phyloP scores from a whole-genome alignment of 64 coral and sea anemone species.

The Pocillopora damicornis region DNA sequence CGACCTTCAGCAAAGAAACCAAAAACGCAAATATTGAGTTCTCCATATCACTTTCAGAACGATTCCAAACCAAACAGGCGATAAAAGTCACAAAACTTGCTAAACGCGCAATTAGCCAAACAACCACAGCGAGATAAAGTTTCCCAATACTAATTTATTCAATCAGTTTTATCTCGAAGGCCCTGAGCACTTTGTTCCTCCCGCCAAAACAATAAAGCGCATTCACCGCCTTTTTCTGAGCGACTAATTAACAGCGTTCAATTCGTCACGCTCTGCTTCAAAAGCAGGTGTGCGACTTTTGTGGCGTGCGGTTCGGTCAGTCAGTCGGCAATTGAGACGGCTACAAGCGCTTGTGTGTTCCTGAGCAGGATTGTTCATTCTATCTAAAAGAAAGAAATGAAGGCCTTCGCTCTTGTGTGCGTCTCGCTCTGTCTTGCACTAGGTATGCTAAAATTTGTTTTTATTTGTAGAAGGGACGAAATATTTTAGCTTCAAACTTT shows the following conservation, averaged over 20 bases:
- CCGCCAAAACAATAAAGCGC: neutral
- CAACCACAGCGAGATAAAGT: neutral
- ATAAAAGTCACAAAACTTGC: neutral
- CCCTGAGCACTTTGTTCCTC: neutral
- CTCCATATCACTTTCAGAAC: neutral
- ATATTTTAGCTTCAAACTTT: neutral
- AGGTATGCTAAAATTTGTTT: conserved; percentile 9
- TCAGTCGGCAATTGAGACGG: neutral
- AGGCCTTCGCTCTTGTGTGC: neutral
- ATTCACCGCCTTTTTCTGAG: neutral
- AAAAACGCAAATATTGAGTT: neutral
- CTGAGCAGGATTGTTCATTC: neutral
- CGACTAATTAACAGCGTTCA: neutral
- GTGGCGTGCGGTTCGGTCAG: neutral
- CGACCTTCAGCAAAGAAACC: neutral
- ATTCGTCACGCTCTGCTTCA: conserved; percentile 9
- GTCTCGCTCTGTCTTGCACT: conserved; percentile 13
- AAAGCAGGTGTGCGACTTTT: neutral
- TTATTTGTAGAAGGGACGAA: neutral
- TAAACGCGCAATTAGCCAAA: neutral
- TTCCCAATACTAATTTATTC: neutral
- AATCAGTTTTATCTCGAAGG: neutral
- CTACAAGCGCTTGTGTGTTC: neutral
- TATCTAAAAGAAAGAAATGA: conserved; percentile 25
- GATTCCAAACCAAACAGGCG: neutral